A percentile compares a stretch with the other conserved stretches of the same genome.
phyloP scores from a whole-genome alignment of 1,140 invertebrate genomes.

The Ceratitis capitata region DNA sequence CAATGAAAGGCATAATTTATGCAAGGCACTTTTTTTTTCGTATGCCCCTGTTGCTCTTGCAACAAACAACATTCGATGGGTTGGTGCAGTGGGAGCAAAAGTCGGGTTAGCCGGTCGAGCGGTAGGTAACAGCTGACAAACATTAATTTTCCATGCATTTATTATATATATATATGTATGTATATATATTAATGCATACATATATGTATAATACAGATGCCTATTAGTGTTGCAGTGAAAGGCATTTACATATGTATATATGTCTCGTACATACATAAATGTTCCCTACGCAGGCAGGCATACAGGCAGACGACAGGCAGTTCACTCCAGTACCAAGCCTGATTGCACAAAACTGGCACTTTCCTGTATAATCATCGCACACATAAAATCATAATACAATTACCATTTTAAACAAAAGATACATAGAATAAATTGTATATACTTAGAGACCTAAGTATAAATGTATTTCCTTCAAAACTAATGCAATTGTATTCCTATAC shows the following conservation, averaged over 20 bases:
- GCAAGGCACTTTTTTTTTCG: background rate
- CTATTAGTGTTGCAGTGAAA: background rate
- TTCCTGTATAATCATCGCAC: background rate
- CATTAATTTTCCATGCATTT: background rate
- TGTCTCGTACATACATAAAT: too few relatives aligned
- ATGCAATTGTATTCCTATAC: background rate
- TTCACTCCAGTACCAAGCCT: too few relatives aligned
- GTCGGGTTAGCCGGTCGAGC: background rate
- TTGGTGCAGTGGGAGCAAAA: background rate
- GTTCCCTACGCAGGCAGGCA: background rate
- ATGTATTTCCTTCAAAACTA: background rate
- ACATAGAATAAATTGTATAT: background rate
- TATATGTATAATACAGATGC: too few relatives aligned
- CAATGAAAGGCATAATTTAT: slow-evolving; percentile 26
- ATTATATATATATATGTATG: too few relatives aligned
- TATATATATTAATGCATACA: too few relatives aligned
- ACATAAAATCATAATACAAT: background rate
- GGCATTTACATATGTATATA: too few relatives aligned
- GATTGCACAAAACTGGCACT: background rate
- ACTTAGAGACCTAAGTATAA: too few relatives aligned
- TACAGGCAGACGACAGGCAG: too few relatives aligned
- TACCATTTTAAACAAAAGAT: background rate
- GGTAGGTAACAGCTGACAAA: slow-evolving; percentile 8
- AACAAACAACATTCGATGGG: background rate
- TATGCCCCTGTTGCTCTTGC: background rate